A percentile compares a stretch with the other conserved stretches of the same genome.
These are phyloP conservation scores for Heterotis niloticus DNA, from an alignment of 2,113 vertebrate species.

Conservation along the genomic window DNA sequence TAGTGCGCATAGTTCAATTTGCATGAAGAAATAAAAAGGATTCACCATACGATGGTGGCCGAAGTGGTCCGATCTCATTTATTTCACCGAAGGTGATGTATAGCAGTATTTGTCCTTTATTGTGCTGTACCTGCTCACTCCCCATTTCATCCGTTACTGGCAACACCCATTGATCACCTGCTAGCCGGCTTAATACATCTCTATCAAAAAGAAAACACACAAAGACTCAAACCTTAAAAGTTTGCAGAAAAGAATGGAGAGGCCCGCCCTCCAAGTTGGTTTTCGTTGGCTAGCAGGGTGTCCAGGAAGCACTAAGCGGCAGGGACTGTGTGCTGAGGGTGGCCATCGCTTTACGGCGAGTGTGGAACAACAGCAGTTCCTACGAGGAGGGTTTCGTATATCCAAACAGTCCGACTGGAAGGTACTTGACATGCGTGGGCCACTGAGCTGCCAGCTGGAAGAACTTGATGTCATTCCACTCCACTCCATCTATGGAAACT, in stretches of 20 bases:
- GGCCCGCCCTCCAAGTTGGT: conserved; percentile 5
- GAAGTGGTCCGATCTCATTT: too few relatives aligned
- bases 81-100: too few relatives aligned
- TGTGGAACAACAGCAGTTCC: background rate
- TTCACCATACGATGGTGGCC: too few relatives aligned
- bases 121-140: background rate
- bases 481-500: conserved; percentile 26
- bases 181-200: background rate
- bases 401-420: conserved; percentile 25
- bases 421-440: conserved; percentile 26
- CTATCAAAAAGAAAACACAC: conserved; percentile 5
- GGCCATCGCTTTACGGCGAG: background rate
- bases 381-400: conserved; percentile 18
- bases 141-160: background rate
- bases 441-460: conserved; percentile 29
- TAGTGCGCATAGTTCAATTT: background rate
- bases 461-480: conserved; percentile 29
- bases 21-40: too few relatives aligned
- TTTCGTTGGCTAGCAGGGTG: background rate
- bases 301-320: conserved; percentile 20
- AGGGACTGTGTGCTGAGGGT: conserved; percentile 8
- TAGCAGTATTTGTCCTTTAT: background rate
- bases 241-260: background rate
- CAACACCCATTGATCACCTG: background rate
- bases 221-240: background rate